Evolutionary conservation across 92 coral and sea anemone species (phyloP).

Genomic region (Heteractis magnifica): DNA sequence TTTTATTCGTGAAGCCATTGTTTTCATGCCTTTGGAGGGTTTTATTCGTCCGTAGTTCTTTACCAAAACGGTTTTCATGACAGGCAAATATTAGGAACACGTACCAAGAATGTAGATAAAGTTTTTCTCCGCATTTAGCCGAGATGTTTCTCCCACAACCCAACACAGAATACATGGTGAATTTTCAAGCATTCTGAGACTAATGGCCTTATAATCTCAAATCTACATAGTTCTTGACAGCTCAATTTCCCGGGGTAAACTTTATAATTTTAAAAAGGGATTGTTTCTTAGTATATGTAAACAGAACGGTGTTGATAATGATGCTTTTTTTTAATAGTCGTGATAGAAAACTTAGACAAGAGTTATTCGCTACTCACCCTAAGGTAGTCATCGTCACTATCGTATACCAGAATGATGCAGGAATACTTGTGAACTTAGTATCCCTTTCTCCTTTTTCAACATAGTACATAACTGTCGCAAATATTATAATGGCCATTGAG

Average conservation of each 20-base stretch:
- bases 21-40: too few relatives aligned
- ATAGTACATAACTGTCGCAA: conserved; percentile 98
- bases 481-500: conserved; percentile 97
- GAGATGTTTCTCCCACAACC: too few relatives aligned
- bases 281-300: conserved; percentile 25
- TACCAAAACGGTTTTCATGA: not conserved
- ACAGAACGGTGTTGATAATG: conserved; percentile 27
- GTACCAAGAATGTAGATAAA: too few relatives aligned
- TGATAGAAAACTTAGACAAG: conserved; percentile 3
- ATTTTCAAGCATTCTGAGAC: not conserved
- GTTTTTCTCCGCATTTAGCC: too few relatives aligned
- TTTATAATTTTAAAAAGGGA: conserved; percentile 20
- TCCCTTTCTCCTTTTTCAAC: conserved; percentile 78
- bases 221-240: not conserved
- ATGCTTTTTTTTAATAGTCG: conserved; percentile 1
- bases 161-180: not conserved
- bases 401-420: conserved; percentile 99
- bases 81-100: not conserved
- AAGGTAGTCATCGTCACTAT: conserved; percentile 98
- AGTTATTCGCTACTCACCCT: conserved; percentile 69
- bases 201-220: not conserved
- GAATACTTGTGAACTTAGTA: conserved; percentile 93
- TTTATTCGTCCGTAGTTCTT: too few relatives aligned
- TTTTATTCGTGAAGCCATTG: too few relatives aligned
- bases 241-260: not conserved